Conservation (phyloP, 2,113 vertebrate species). For the Cettia cetti region DNA sequence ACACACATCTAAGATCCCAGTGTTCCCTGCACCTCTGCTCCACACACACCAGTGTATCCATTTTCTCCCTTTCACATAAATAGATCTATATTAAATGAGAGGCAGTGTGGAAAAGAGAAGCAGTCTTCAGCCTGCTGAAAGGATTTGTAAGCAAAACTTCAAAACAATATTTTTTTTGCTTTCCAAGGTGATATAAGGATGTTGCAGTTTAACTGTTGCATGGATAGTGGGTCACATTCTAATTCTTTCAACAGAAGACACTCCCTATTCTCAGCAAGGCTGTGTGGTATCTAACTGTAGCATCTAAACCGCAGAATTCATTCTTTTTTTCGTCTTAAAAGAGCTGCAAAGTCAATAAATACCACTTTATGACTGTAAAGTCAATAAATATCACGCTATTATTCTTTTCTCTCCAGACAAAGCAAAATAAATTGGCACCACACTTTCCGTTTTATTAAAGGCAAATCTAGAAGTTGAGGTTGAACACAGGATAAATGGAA, state of each 20-base stretch:
- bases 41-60: not conserved
- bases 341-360: not conserved
- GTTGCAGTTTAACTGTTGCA: not conserved
- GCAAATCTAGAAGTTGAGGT: not conserved
- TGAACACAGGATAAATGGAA: not conserved
- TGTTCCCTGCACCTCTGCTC: not conserved
- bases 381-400: not conserved
- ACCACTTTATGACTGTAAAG: not conserved
- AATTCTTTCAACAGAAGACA: not conserved
- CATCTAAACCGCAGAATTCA: not conserved
- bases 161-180: not conserved
- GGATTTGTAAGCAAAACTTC: not conserved
- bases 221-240: rapidly evolving
- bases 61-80: not conserved
- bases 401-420: not conserved
- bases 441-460: not conserved
- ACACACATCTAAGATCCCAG: not conserved
- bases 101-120: not conserved
- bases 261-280: not conserved
- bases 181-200: not conserved
- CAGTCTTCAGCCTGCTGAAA: not conserved
- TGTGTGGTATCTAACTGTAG: not conserved
- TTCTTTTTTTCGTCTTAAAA: not conserved
- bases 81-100: not conserved
- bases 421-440: not conserved